A percentile compares a stretch with the other conserved stretches of the same genome.
Conservation (phyloP, 2,113 vertebrate species). For the Trematocara marginatum region DNA sequence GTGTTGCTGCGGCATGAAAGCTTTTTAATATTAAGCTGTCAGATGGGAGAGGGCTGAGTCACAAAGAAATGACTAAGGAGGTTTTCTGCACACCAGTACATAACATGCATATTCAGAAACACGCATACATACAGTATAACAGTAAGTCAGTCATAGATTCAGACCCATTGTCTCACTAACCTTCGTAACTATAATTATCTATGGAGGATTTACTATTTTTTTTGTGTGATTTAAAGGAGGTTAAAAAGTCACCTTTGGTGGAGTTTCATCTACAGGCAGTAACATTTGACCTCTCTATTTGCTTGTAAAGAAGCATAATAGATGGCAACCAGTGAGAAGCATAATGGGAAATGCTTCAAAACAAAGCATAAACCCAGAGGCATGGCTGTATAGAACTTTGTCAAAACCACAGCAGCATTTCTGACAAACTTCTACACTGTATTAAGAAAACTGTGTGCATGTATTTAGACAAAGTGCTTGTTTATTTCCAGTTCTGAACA, state of each 20-base stretch:
- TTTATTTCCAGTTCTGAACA: not conserved
- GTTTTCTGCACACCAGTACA: not conserved
- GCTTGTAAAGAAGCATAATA: not conserved
- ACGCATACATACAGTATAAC: not conserved
- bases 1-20: constrained; percentile 37
- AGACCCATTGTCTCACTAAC: constrained; percentile 24
- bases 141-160: constrained; percentile 14
- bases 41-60: constrained; percentile 25
- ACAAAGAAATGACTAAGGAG: constrained; percentile 45
- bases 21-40: constrained; percentile 58
- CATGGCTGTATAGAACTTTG: not conserved
- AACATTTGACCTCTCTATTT: constrained; percentile 13
- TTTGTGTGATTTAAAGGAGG: not conserved
- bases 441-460: not conserved
- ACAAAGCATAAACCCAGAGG: not conserved
- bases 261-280: not conserved
- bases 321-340: not conserved
- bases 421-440: not conserved
- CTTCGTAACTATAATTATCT: not conserved
- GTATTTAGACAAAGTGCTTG: not conserved
- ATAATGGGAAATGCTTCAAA: not conserved
- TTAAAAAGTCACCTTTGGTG: not conserved
- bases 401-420: not conserved
- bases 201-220: not conserved
- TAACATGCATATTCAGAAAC: not conserved